phyloP scores from a whole-genome alignment of 2,888 invertebrate species.

The Polymixis lichenea region DNA sequence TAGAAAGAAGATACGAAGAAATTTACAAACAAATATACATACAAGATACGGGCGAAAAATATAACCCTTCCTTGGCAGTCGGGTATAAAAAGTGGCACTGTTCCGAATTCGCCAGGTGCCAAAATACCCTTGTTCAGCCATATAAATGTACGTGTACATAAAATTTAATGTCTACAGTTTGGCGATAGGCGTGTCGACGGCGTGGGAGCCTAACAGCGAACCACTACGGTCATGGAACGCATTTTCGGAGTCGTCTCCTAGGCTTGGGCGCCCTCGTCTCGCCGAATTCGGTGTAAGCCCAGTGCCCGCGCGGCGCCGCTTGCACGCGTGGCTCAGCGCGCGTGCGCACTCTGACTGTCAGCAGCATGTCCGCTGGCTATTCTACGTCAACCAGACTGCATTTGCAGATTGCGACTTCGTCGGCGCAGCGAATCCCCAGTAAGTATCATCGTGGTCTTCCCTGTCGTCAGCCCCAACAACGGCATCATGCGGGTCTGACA shows the following conservation, averaged over 20 bases:
- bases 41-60: too few species aligned
- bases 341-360: neutral
- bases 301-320: constrained; percentile 44
- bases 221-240: neutral
- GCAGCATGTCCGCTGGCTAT: constrained; percentile 16
- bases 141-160: neutral
- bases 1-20: too few species aligned
- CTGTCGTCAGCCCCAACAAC: neutral
- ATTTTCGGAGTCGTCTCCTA: fast-evolving
- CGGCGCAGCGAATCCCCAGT: neutral
- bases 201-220: constrained; percentile 17
- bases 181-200: constrained; percentile 41
- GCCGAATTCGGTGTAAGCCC: constrained; percentile 34
- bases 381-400: constrained; percentile 11
- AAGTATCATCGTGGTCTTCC: neutral
- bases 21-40: too few species aligned
- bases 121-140: too few species aligned
- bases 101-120: too few species aligned
- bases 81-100: too few species aligned
- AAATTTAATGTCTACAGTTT: constrained; percentile 14
- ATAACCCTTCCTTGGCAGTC: too few species aligned
- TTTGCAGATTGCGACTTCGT: constrained; percentile 25
- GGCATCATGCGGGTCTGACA: neutral
- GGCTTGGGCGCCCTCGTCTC: constrained; percentile 53
- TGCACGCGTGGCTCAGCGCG: constrained; percentile 30